Evolutionary conservation across 2,888 invertebrate species (phyloP).

Genomic region (Helleia helle): DNA sequence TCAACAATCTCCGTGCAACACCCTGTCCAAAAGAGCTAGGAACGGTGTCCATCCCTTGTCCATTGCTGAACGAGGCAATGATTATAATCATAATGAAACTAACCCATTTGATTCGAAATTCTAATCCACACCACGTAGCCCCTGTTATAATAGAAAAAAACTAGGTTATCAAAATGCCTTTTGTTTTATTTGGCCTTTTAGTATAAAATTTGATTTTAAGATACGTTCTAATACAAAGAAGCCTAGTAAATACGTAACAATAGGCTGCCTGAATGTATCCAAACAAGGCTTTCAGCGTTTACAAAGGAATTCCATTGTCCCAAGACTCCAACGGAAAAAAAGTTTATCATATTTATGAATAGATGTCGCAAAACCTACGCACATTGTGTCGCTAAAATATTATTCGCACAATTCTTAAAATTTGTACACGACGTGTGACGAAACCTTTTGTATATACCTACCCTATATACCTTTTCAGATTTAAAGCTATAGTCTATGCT

Average conservation of each 20-base stretch:
- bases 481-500: too few relatives aligned
- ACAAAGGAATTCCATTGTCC: conserved; percentile 6
- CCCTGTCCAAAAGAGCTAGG: too few relatives aligned
- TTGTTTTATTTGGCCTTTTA: background rate
- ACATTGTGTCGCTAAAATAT: conserved; percentile 5
- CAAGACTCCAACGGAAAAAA: background rate
- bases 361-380: conserved; percentile 7
- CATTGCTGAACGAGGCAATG: too few relatives aligned
- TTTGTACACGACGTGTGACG: conserved; percentile 6
- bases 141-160: too few relatives aligned
- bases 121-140: too few relatives aligned
- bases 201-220: conserved; percentile 5
- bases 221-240: background rate
- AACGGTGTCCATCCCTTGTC: too few relatives aligned
- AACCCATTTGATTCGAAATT: too few relatives aligned
- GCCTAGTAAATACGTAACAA: conserved; percentile 1
- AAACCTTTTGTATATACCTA: conserved; percentile 6
- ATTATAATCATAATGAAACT: too few relatives aligned
- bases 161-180: too few relatives aligned
- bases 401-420: conserved; percentile 7
- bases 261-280: background rate
- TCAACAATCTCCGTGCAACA: too few relatives aligned
- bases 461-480: too few relatives aligned
- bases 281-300: conserved; percentile 1
- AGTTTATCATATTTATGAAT: conserved; percentile 8